Evolutionary conservation across 2,797 vertebrate species (phyloP).

Genomic region (Sebastes cheni): DNA sequence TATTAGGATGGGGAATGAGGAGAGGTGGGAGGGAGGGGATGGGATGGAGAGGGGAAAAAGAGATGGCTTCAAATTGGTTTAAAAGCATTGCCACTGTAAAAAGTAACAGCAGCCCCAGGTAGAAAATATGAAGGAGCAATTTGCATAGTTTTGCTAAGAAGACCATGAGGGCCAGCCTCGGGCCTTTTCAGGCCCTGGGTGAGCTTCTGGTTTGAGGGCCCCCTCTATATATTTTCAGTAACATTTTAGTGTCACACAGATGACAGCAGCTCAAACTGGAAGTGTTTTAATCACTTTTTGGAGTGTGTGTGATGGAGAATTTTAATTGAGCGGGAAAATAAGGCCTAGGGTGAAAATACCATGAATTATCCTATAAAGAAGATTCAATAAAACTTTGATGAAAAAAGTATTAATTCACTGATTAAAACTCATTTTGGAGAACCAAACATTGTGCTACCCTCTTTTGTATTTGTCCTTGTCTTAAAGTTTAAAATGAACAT

Average conservation of each 20-base stretch:
- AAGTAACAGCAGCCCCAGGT: conserved; percentile 57
- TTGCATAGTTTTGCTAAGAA: conserved; percentile 45
- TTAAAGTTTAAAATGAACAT: not conserved
- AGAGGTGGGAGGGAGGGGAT: conserved; percentile 50
- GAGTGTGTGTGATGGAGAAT: not conserved
- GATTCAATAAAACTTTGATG: not conserved
- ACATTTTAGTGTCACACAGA: conserved; percentile 10
- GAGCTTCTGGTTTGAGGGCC: not conserved
- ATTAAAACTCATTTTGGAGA: not conserved
- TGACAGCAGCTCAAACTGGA: not conserved
- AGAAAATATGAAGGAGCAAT: conserved; percentile 28
- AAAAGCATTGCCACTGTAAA: conserved; percentile 68
- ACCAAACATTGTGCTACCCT: not conserved
- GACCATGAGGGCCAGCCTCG: not conserved
- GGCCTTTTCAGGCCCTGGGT: conserved; percentile 10
- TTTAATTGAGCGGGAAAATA: not conserved
- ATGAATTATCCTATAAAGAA: not conserved
- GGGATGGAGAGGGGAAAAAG: conserved; percentile 49
- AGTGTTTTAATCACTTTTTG: not conserved
- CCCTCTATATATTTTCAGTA: not conserved
- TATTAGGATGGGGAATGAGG: conserved; percentile 72
- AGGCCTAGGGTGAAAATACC: not conserved
- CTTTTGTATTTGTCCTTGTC: not conserved
- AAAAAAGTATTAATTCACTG: not conserved
- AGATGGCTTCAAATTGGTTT: conserved; percentile 70